Evolutionary conservation across 2,888 invertebrate genomes (phyloP).

Genomic region (Epirrhoe alternata): DNA sequence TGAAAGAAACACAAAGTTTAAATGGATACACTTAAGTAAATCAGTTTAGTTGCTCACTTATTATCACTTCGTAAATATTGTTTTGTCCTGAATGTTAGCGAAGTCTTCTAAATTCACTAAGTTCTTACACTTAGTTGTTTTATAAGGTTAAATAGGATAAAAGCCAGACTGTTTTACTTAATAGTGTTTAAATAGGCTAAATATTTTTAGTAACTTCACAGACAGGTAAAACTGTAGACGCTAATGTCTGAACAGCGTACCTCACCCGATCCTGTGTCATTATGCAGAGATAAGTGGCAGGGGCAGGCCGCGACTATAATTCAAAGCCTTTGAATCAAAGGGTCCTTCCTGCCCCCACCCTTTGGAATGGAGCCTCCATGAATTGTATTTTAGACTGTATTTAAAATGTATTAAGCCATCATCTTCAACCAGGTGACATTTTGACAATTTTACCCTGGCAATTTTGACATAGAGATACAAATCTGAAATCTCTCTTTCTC

Average conservation of each 20-base stretch:
- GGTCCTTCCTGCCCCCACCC: conserved; percentile 47
- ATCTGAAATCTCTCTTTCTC: no score
- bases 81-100: neutral
- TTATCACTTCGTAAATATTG: conserved; percentile 26
- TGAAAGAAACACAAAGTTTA: conserved; percentile 54
- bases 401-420: no score
- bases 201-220: conserved; percentile 9
- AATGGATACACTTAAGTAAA: conserved; percentile 30
- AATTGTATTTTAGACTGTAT: conserved; percentile 48
- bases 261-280: conserved; percentile 68
- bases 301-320: conserved; percentile 64
- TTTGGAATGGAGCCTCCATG: conserved; percentile 48
- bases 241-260: conserved; percentile 59
- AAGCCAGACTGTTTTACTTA: neutral
- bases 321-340: no score
- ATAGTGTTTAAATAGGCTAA: neutral
- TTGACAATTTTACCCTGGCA: no score
- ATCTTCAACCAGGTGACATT: no score
- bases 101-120: neutral
- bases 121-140: neutral
- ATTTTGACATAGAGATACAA: no score
- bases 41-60: conserved; percentile 30
- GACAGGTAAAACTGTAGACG: conserved; percentile 24
- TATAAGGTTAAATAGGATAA: neutral
- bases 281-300: conserved; percentile 68